Percentiles rank a stretch among this genome's conserved stretches.
Conservation (phyloP, 30 jellyfish, hydroid and myxozoan species). For the Clytia hemisphaerica region DNA sequence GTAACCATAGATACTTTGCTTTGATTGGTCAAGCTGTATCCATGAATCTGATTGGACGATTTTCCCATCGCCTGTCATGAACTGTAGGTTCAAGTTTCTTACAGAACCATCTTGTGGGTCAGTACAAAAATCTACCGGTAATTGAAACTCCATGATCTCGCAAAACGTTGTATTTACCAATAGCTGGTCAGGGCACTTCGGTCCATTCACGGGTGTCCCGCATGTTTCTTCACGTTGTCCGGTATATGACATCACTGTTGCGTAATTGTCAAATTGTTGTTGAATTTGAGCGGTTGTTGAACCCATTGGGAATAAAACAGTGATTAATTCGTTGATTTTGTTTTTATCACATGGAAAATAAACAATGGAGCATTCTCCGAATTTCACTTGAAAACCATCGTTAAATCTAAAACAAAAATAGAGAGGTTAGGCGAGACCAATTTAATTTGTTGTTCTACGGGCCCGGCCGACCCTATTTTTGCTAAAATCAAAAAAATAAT, state of each 20-base stretch:
- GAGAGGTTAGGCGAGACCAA: too few relatives aligned
- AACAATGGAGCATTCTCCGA: conserved; percentile 15
- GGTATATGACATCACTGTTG: not conserved
- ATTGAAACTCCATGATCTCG: not conserved
- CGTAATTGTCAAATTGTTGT: not conserved
- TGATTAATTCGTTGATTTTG: not conserved
- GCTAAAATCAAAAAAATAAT: too few relatives aligned
- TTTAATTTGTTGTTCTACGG: too few relatives aligned
- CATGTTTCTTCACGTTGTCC: conserved; percentile 6
- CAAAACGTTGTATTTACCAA: conserved; percentile 18
- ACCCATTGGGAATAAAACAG: not conserved
- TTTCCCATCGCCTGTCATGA: not conserved
- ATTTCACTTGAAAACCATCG: not conserved
- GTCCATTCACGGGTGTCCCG: conserved; percentile 23
- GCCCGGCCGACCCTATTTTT: too few relatives aligned
- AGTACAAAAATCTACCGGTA: conserved; percentile 17
- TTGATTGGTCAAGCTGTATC: conserved; percentile 57
- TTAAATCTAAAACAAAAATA: too few relatives aligned
- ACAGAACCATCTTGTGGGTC: conserved; percentile 24
- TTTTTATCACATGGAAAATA: conserved; percentile 12
- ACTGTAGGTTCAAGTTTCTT: not conserved
- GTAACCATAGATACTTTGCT: conserved; percentile 40
- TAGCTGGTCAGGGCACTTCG: not conserved
- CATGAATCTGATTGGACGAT: conserved; percentile 24
- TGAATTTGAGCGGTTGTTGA: not conserved